Evolutionary conservation across 2,113 vertebrate genomes (phyloP), one percentile per base, ranked within the genome.

Genomic region (Perca fluviatilis): DNA sequence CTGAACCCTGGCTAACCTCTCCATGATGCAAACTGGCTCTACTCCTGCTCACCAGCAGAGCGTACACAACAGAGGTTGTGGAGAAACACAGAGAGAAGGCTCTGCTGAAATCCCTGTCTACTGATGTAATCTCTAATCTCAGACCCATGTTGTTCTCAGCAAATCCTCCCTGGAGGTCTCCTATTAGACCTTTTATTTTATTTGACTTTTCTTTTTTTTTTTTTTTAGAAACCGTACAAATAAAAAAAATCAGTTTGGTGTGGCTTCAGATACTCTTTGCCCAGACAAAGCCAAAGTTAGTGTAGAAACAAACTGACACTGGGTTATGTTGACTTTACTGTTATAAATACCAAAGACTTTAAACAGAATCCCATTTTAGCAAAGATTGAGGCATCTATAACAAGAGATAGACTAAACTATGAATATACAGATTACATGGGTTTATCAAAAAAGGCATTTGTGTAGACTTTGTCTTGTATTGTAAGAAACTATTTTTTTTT

Each of bases 1-100:
- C 40, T 94, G 88, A 95, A 94, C 93, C 92, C 85, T 94, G 87
- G 89, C 74, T 94, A 84, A 95, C 90, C 89, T 80, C 83, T 51
- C 51, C 9, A 46, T 85, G 86, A 92, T 87, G 88, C 85, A 90
- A 93, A 84, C 80, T 57, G 85, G 82, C 89, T 87, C 53, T 2
- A 23, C 82, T 80, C 82, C 74, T 79, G 83, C 83, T 89, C 87
- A 84, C 77, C 73, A 86, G 84, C 82, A 76, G 84, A 89, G 88
- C 72, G 60, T 91, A 92, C 27, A 27, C 27, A 94, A 91, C 88
- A 93, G 80, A 87, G 67, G 88, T 79, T 71, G 79, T 74, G 66
- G 81, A 91, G 69, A 63, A 71, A 82, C 69, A 61, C 25, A 83
- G 70, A 89, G 53, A 76, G 74, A 51, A 78, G 64, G 85, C 66